A percentile compares a stretch with the other conserved stretches of the same genome.
Evolutionary conservation across 2,113 vertebrate species (phyloP).

Genomic region (Mormoops blainvillei): DNA sequence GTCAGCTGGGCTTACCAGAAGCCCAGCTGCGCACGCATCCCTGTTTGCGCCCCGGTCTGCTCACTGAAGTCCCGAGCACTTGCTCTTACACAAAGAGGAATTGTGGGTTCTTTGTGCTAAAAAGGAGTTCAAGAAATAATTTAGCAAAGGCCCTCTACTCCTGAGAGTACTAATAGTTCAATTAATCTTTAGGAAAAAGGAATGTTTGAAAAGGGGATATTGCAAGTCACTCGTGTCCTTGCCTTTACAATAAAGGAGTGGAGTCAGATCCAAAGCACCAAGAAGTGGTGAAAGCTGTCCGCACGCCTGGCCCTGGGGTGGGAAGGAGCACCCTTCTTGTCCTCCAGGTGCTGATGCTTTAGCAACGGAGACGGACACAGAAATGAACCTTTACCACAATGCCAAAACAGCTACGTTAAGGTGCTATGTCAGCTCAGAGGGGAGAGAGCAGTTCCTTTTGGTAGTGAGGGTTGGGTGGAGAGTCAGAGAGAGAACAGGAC

Average conservation of each 20-base stretch:
- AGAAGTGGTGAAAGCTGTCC: not conserved
- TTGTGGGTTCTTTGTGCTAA: not conserved
- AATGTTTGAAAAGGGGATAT: not conserved
- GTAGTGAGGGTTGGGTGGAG: not conserved
- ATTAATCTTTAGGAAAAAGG: not conserved
- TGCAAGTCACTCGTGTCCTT: not conserved
- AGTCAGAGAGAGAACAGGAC: not conserved
- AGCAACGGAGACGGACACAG: rapidly evolving
- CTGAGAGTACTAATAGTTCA: not conserved
- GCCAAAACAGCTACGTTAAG: not conserved
- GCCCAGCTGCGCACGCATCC: not conserved
- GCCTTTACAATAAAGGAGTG: not conserved
- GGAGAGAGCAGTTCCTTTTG: not conserved
- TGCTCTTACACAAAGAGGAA: not conserved
- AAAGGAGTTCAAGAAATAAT: conserved; percentile 13
- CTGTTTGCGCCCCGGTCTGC: not conserved
- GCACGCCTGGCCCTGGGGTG: not conserved
- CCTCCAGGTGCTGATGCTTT: not conserved
- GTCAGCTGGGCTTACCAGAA: not conserved
- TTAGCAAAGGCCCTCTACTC: not conserved
- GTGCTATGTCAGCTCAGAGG: not conserved
- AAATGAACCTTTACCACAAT: not conserved
- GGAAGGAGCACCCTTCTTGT: not conserved
- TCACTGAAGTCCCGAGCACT: not conserved
- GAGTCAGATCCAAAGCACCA: not conserved